phyloP scores from a whole-genome alignment of 2,888 invertebrate genomes.

The Parapristionchus giblindavisi region DNA sequence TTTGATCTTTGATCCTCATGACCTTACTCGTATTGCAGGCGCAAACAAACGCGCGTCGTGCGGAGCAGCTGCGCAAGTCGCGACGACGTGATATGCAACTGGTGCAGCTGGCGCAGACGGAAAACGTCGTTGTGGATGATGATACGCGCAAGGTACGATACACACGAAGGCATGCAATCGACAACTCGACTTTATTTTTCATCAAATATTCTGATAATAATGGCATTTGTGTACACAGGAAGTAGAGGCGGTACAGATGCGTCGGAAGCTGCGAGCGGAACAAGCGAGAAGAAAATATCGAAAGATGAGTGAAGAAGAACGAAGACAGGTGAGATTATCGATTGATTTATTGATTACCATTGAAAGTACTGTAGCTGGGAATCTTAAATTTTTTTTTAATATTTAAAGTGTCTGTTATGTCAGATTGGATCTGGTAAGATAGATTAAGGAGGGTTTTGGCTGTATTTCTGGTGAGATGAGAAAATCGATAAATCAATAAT shows the following conservation, averaged over 20 bases:
- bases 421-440: neutral
- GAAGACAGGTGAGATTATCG: slow-evolving; percentile 15
- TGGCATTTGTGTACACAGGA: neutral
- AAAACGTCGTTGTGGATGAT: slow-evolving; percentile 40
- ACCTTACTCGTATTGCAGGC: slow-evolving; percentile 17
- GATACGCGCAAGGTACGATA: slow-evolving; percentile 39
- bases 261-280: slow-evolving; percentile 47
- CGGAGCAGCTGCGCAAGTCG: slow-evolving; percentile 48
- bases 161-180: neutral
- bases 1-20: neutral
- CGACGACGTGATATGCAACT: slow-evolving; percentile 24
- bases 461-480: neutral
- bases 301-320: slow-evolving; percentile 48
- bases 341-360: neutral
- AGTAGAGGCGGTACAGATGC: slow-evolving; percentile 19
- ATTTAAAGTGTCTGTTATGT: neutral
- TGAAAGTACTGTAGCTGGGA: neutral
- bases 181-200: neutral
- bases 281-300: slow-evolving; percentile 55
- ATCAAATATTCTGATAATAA: neutral
- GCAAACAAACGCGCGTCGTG: slow-evolving; percentile 42
- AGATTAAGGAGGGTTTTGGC: neutral
- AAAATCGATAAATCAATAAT: neutral
- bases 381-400: neutral
- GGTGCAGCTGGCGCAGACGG: slow-evolving; percentile 44